phyloP scores from a whole-genome alignment of 2,113 vertebrate species.

The Seriola rivoliana region DNA sequence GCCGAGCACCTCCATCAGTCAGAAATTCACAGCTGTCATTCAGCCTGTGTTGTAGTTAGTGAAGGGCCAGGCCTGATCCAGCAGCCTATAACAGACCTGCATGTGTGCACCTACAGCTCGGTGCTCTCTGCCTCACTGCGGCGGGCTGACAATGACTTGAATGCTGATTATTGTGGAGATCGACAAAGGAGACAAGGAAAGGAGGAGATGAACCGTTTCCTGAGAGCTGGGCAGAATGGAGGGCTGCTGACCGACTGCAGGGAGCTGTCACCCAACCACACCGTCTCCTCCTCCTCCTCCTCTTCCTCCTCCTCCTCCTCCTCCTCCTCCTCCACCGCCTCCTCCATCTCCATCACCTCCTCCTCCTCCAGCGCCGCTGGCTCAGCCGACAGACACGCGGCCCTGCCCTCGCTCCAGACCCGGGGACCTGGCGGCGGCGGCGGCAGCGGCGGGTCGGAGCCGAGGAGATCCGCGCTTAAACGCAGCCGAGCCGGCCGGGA shows the following conservation, averaged over 20 bases:
- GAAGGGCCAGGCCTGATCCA: slow-evolving; percentile 6
- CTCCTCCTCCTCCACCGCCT: slow-evolving; percentile 27
- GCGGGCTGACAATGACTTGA: slow-evolving; percentile 88
- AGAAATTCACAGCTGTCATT: slow-evolving; percentile 26
- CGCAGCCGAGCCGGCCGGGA: slow-evolving; percentile 93
- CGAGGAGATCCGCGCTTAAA: slow-evolving; percentile 94
- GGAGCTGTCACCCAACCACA: slow-evolving; percentile 83
- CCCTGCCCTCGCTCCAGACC: slow-evolving; percentile 89
- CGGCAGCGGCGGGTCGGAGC: slow-evolving; percentile 89
- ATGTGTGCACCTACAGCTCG: slow-evolving; percentile 10
- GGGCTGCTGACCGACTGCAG: slow-evolving; percentile 88
- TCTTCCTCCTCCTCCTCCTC: slow-evolving; percentile 81
- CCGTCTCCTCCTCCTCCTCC: slow-evolving; percentile 58
- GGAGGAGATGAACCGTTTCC: slow-evolving; percentile 95
- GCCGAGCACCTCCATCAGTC: too few species aligned
- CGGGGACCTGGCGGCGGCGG: slow-evolving; percentile 89
- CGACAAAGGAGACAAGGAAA: slow-evolving; percentile 85
- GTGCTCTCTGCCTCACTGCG: slow-evolving; percentile 49
- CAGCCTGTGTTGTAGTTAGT: slow-evolving; percentile 10
- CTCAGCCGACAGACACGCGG: slow-evolving; percentile 91
- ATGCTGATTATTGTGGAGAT: slow-evolving; percentile 95
- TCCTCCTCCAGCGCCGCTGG: slow-evolving; percentile 83
- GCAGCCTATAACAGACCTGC: slow-evolving; percentile 6
- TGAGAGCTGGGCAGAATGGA: slow-evolving; percentile 82
- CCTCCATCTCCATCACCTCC: not conserved